Evolutionary conservation across 2,888 invertebrate genomes (phyloP), one percentile per base, ranked within the genome.

Genomic region (Coenonympha arcania): DNA sequence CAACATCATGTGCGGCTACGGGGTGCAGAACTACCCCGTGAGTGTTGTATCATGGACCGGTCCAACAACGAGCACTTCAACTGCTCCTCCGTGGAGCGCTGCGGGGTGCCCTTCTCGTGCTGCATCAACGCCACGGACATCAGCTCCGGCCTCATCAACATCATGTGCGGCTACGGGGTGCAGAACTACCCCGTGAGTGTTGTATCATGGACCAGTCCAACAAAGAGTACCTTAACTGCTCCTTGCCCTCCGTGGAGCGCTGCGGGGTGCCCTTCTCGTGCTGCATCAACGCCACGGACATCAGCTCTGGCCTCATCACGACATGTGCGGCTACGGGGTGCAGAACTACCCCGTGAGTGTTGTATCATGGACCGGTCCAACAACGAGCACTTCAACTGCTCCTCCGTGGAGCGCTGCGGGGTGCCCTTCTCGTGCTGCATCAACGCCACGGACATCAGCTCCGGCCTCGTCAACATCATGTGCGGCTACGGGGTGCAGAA

Each of bases 211-310:
- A 98, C 82, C 98, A 98, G 98, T 90, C 92, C 2, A 93, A 95
- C 80, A 98, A 98, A 75, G 95, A 95, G 69, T 98, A 98, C 79
- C 98, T 97, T 76, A 97, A 98, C 80, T 98, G 98, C 65, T 92
- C 93, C 22, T 96, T 96, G 6, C 95, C 94, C 0, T 95, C 96
- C 36, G 93, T 94, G 16, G 96, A 96, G 79, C 89, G 92, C 54
- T 97, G 98, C 69, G 96, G 96, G 2, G 97, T 97, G n/a, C 97
- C 98, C 41, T 96, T 93, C 81, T 96, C 96, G n/a, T 97, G 97
- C 76, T 97, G 97, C 71, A 94, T 95, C 60, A 95, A 96, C 80
- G 93, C 94, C 3, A 95, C 95, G 0, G 93, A 95, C 71, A 94
- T 95, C 57, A 92, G 94, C 52, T 95, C 95, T 34, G 93, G 95